phyloP scores from a whole-genome alignment of 35 echinoderm and acorn worm species.

The Amphiura filiformis region DNA sequence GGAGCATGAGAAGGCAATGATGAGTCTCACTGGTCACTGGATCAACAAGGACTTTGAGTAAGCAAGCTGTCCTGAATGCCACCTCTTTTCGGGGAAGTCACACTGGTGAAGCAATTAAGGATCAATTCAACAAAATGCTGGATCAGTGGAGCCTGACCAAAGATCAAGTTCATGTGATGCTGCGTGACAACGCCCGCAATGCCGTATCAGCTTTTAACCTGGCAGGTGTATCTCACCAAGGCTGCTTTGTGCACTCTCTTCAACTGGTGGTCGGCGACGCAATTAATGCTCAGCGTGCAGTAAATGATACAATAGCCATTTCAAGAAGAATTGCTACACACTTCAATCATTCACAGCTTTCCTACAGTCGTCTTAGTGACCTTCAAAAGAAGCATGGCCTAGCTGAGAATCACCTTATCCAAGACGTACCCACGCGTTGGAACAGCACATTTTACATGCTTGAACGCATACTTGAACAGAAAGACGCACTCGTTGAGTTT shows the following conservation, averaged over 20 bases:
- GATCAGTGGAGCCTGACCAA: conserved; percentile 8
- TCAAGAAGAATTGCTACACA: background rate
- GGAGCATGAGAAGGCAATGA: background rate
- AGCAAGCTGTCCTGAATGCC: background rate
- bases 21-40: conserved; percentile 14
- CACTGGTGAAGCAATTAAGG: background rate
- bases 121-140: background rate
- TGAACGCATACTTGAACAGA: background rate
- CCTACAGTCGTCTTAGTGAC: background rate
- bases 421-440: background rate
- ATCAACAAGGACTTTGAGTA: conserved; percentile 8
- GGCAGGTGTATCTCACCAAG: background rate
- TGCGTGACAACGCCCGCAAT: conserved; percentile 9
- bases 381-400: background rate
- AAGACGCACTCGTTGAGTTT: conserved; percentile 17
- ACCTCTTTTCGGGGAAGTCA: background rate
- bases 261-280: background rate
- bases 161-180: background rate
- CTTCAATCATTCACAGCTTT: background rate
- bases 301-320: background rate
- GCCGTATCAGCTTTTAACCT: background rate
- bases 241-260: conserved; percentile 13
- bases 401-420: conserved; percentile 1
- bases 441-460: conserved; percentile 22
- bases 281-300: background rate